Evolutionary conservation across 2,113 vertebrate species (phyloP).

Genomic region (Pterocles burchelli): DNA sequence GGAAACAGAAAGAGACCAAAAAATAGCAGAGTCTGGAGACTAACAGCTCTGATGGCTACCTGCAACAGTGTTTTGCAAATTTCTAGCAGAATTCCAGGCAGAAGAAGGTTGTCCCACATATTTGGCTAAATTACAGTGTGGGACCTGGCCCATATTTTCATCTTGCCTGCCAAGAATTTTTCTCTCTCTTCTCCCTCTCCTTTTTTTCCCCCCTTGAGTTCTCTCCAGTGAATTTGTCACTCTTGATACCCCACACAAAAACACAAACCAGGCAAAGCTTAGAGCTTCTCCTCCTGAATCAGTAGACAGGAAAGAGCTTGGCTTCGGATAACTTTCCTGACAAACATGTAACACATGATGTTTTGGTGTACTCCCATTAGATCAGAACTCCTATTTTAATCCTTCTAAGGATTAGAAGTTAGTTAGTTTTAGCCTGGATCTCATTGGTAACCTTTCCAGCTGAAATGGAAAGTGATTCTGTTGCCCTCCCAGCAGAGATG

Average conservation of each 20-base stretch:
- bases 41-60: slow-evolving; percentile 13
- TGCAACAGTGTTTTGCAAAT: slow-evolving; percentile 18
- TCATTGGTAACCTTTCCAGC: not conserved
- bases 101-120: not conserved
- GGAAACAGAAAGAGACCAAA: not conserved
- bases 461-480: not conserved
- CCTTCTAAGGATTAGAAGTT: not conserved
- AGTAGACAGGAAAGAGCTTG: not conserved
- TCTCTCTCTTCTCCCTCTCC: not conserved
- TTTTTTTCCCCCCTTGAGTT: not conserved
- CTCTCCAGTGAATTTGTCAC: slow-evolving; percentile 13
- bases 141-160: not conserved
- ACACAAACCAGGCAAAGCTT: not conserved
- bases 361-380: not conserved
- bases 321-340: not conserved
- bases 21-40: not conserved
- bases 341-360: not conserved
- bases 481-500: not conserved
- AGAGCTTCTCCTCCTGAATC: not conserved
- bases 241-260: not conserved
- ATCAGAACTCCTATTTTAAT: not conserved
- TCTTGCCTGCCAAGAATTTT: not conserved
- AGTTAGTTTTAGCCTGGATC: not conserved
- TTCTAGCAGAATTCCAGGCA: not conserved
- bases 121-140: not conserved